phyloP scores from a whole-genome alignment of 2,888 invertebrate genomes.

The Rotaria macrura region DNA sequence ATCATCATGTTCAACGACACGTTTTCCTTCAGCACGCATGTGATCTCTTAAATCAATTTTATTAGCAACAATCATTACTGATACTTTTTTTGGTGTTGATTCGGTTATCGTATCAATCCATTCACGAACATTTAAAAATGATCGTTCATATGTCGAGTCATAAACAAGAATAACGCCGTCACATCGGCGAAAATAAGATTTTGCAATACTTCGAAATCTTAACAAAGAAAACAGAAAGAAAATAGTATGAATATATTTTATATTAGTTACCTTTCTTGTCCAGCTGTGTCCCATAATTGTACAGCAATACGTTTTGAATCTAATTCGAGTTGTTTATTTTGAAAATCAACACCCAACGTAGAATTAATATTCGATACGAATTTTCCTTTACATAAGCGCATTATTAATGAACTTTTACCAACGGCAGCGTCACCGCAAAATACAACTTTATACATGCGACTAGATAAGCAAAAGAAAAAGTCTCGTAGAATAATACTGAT shows the following conservation, averaged over 20 bases:
- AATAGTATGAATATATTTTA: background rate
- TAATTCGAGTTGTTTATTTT: conserved; percentile 53
- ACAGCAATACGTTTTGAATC: conserved; percentile 55
- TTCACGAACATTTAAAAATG: conserved; percentile 56
- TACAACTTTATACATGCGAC: conserved; percentile 56
- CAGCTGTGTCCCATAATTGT: conserved; percentile 51
- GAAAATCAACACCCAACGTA: conserved; percentile 55
- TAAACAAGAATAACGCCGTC: conserved; percentile 58
- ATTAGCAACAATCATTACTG: conserved; percentile 57
- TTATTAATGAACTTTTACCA: conserved; percentile 58
- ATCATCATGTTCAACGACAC: conserved; percentile 46
- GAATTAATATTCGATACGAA: conserved; percentile 55
- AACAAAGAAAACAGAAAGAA: conserved; percentile 22
- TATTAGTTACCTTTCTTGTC: conserved; percentile 52
- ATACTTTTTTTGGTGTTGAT: conserved; percentile 53
- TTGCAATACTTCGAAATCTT: conserved; percentile 57
- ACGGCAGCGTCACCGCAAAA: conserved; percentile 58
- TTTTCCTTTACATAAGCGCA: conserved; percentile 55
- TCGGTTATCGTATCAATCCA: conserved; percentile 57
- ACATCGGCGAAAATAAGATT: conserved; percentile 58
- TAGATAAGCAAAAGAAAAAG: background rate
- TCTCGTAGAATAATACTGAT: too few relatives aligned
- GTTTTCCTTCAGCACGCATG: conserved; percentile 40
- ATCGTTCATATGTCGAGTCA: conserved; percentile 56
- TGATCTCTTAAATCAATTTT: conserved; percentile 55